Evolutionary conservation across 2,888 invertebrate species (phyloP), one percentile per base, ranked within the genome.

Genomic region (Caenorhabditis sp.): DNA sequence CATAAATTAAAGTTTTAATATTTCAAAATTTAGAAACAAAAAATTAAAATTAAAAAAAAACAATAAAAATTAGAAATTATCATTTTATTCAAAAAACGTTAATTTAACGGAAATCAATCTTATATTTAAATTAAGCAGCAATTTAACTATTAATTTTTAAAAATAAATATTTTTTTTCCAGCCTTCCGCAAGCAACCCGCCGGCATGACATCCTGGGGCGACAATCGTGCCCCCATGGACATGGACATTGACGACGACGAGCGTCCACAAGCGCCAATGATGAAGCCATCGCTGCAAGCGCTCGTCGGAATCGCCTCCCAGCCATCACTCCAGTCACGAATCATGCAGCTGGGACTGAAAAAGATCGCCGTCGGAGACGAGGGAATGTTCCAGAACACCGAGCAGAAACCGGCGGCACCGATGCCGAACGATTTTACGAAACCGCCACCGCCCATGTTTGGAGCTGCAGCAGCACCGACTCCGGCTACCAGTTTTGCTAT

Each of bases 201-300:
- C n/a, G n/a, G n/a, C n/a, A 18, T 22, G 5, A 60, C 44, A 2
- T 24, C 44, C n/a, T 76, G 76, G 76, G 76, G 72, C n/a, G 82
- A 82, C 55, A 78, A 82, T 28, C 68, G 69, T 1, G 65, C 61
- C 26, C 65, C 62, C 6, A 58, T 79, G 6, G 78, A 82, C 26
- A 82, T 82, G 82, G 82, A 82, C 28, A 79, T 82, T 13, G 82
- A 82, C 35, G 82, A 82, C 1, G 82, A 82, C 9, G 82, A 78
- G 11, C 65, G 70, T 4, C 80, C 80, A 37, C 53, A 47, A 24
- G 76, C 67, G 9, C 67, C 76, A 20, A 67, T 76, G 61, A 76
- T 76, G 67, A 76, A 76, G 44, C 76, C 76, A 2, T 58, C 67
- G n/a, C 51, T 76, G 47, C 67, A 67, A 61, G 67, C 67, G 0